phyloP scores from a whole-genome alignment of 2,888 invertebrate species.

The Drymonia ruficornis region DNA sequence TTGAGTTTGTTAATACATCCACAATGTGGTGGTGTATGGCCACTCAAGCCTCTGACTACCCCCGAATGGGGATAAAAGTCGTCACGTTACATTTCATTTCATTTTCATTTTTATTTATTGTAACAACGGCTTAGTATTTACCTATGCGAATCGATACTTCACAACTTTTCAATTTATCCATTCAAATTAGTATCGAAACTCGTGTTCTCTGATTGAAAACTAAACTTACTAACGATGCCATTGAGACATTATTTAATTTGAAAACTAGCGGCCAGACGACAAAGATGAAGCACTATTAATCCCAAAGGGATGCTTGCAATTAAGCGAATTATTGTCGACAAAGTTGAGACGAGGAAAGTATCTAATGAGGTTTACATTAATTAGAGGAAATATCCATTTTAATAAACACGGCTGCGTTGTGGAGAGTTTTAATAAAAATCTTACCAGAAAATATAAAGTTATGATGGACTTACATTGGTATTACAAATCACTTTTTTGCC shows the following conservation, averaged over 20 bases:
- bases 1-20: too few relatives aligned
- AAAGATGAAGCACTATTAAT: constrained; percentile 34
- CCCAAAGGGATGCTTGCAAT: constrained; percentile 34
- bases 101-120: too few relatives aligned
- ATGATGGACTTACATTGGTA: too few relatives aligned
- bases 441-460: too few relatives aligned
- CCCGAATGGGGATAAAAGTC: too few relatives aligned
- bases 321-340: constrained; percentile 32
- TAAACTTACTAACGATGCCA: constrained; percentile 5
- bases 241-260: constrained; percentile 31
- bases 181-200: neutral
- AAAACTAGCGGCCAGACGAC: constrained; percentile 35
- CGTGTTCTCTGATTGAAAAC: neutral
- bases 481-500: too few relatives aligned
- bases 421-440: neutral
- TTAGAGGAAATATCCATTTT: constrained; percentile 2
- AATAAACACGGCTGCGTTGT: neutral
- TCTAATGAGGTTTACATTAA: constrained; percentile 6
- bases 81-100: too few relatives aligned
- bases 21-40: too few relatives aligned
- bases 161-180: neutral
- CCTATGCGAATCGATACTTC: too few relatives aligned
- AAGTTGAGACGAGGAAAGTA: constrained; percentile 13
- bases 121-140: too few relatives aligned
- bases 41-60: too few relatives aligned